Evolutionary conservation across 2,797 vertebrate genomes (phyloP).

Genomic region (Rhyacichthys aspro): DNA sequence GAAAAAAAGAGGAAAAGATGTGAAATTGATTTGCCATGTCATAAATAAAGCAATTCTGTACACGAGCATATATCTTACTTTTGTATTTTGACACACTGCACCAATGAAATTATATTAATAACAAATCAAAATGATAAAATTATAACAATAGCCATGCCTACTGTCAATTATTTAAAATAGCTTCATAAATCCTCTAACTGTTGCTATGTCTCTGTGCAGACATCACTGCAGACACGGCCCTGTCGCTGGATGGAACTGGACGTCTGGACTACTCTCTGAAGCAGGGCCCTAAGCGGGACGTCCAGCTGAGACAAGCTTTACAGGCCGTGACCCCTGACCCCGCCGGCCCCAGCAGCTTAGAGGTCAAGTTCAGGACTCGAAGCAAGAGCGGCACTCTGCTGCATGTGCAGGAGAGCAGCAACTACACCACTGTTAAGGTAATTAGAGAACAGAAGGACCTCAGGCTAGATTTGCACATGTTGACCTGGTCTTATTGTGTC

Average conservation of each 20-base stretch:
- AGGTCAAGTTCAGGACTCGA: conserved; percentile 95
- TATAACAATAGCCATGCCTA: no score
- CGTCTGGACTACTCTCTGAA: conserved; percentile 91
- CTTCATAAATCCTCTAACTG: not conserved
- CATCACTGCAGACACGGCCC: conserved; percentile 89
- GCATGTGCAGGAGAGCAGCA: conserved; percentile 94
- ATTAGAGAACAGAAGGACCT: conserved; percentile 14
- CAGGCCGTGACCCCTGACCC: conserved; percentile 52
- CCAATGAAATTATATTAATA: no score
- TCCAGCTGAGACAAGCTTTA: conserved; percentile 77
- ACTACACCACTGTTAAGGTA: conserved; percentile 97
- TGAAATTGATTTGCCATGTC: not conserved
- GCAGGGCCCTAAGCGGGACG: conserved; percentile 86
- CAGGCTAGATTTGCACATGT: not conserved
- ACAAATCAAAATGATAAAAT: no score
- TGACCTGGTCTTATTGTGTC: no score
- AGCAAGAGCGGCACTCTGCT: conserved; percentile 90
- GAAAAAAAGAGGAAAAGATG: conserved; percentile 1
- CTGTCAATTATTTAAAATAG: conserved; percentile 9
- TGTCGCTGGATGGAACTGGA: conserved; percentile 92
- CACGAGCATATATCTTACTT: no score
- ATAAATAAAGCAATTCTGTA: not conserved
- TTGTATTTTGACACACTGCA: no score
- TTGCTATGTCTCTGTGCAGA: conserved; percentile 74
- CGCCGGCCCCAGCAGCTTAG: conserved; percentile 74